Evolutionary conservation across 2,797 vertebrate species (phyloP).

Genomic region (Megaceryle alcyon): DNA sequence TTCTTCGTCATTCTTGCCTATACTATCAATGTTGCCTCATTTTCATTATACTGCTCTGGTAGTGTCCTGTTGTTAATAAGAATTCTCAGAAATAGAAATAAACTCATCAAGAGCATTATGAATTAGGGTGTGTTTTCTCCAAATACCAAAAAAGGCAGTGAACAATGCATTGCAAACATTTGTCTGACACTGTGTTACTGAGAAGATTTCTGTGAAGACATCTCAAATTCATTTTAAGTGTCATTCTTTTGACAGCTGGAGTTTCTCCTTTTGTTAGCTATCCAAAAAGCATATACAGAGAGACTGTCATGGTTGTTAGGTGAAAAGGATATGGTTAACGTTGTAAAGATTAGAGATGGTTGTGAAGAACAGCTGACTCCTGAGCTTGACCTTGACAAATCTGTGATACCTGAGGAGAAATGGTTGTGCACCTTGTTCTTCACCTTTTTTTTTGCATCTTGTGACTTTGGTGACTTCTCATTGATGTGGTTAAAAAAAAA

Average conservation of each 20-base stretch:
- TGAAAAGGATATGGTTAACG: neutral
- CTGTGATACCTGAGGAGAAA: neutral
- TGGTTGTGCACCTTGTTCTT: neutral
- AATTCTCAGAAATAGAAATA: slow-evolving; percentile 61
- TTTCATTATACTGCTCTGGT: slow-evolving; percentile 8
- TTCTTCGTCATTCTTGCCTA: slow-evolving; percentile 1
- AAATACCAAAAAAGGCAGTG: slow-evolving; percentile 35
- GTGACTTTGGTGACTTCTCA: neutral
- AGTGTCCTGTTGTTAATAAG: slow-evolving; percentile 34
- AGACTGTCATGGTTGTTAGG: neutral
- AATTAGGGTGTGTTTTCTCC: slow-evolving; percentile 39
- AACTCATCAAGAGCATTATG: slow-evolving; percentile 23
- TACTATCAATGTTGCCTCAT: slow-evolving; percentile 13
- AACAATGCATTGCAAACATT: slow-evolving; percentile 7
- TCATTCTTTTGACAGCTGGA: slow-evolving; percentile 35
- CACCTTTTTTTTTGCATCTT: neutral
- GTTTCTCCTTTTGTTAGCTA: slow-evolving; percentile 11
- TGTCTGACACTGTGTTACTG: slow-evolving; percentile 7
- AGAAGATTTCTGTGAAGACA: slow-evolving; percentile 20
- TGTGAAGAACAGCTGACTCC: neutral
- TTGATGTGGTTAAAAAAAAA: neutral
- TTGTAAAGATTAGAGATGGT: neutral
- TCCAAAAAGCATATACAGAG: neutral
- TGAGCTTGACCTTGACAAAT: neutral
- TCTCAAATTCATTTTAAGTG: slow-evolving; percentile 25